phyloP scores from a whole-genome alignment of 2,113 vertebrate species.

The Halcyon malimbica region DNA sequence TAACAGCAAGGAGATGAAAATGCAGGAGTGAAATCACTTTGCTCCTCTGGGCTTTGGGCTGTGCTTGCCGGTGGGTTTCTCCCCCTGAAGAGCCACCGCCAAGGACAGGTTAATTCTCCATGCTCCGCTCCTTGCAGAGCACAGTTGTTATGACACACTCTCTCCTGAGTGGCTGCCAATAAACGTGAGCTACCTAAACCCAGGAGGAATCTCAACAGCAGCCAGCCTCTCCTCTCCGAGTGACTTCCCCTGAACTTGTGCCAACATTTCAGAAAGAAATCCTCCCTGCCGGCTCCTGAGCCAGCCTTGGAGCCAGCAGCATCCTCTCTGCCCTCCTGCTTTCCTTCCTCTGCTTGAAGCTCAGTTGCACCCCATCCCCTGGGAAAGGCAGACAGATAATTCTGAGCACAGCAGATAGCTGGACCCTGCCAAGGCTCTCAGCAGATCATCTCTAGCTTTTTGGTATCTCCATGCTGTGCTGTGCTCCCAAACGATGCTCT shows the following conservation, averaged over 20 bases:
- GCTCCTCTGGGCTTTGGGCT: background rate
- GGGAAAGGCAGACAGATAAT: background rate
- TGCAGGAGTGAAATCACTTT: background rate
- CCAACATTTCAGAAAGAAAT: background rate
- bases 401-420: fast-evolving
- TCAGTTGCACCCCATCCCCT: background rate
- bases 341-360: background rate
- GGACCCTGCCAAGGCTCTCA: background rate
- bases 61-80: background rate
- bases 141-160: background rate
- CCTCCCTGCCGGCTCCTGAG: background rate
- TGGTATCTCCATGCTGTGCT: background rate
- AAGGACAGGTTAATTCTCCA: background rate
- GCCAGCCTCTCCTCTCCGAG: background rate
- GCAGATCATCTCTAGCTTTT: background rate
- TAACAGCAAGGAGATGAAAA: background rate
- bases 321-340: background rate
- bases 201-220: background rate
- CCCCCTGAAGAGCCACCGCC: fast-evolving
- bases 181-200: background rate
- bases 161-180: background rate
- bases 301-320: background rate
- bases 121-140: background rate
- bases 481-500: background rate
- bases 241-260: background rate